These are phyloP conservation scores for Drosophila trapezifrons DNA, from an alignment of 1,140 invertebrate species.

Conservation along the genomic window DNA sequence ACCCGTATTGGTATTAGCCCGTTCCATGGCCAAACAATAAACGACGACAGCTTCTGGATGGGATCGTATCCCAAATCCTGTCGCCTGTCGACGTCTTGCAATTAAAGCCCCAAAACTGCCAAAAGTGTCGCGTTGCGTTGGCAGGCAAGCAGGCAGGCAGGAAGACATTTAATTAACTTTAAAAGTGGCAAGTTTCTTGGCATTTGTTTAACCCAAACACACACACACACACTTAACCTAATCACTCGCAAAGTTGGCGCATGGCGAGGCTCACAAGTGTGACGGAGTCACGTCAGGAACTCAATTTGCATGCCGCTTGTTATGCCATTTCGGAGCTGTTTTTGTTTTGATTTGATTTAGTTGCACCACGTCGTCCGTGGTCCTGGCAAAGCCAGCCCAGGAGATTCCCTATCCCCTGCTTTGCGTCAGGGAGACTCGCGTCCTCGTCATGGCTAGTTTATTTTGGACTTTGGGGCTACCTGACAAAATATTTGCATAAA, in stretches of 20 bases:
- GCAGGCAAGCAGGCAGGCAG: conserved; percentile 8
- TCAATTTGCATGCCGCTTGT: conserved; percentile 63
- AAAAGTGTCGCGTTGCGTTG: conserved; percentile 49
- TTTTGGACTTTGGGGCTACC: conserved; percentile 59
- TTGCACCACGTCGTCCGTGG: conserved; percentile 36
- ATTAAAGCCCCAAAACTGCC: conserved; percentile 68
- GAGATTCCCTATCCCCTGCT: neutral
- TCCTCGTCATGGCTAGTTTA: conserved; percentile 56
- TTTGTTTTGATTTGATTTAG: conserved; percentile 78
- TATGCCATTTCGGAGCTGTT: conserved; percentile 41
- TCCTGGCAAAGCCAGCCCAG: conserved; percentile 1
- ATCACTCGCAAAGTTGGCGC: conserved; percentile 50
- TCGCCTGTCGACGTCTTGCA: conserved; percentile 41
- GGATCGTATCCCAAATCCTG: conserved; percentile 8
- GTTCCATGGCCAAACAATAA: conserved; percentile 12
- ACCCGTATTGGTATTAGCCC: conserved; percentile 18
- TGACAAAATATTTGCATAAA: conserved; percentile 80
- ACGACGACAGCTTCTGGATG: neutral
- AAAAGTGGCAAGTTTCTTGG: conserved; percentile 43
- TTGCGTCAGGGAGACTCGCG: conserved; percentile 5
- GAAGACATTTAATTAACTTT: conserved; percentile 72
- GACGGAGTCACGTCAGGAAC: conserved; percentile 42
- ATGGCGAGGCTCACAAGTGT: conserved; percentile 1
- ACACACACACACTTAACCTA: conserved; percentile 55
- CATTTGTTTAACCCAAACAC: conserved; percentile 26